phyloP scores from a whole-genome alignment of 2,888 invertebrate genomes.

The Sceliomorpha sp. region DNA sequence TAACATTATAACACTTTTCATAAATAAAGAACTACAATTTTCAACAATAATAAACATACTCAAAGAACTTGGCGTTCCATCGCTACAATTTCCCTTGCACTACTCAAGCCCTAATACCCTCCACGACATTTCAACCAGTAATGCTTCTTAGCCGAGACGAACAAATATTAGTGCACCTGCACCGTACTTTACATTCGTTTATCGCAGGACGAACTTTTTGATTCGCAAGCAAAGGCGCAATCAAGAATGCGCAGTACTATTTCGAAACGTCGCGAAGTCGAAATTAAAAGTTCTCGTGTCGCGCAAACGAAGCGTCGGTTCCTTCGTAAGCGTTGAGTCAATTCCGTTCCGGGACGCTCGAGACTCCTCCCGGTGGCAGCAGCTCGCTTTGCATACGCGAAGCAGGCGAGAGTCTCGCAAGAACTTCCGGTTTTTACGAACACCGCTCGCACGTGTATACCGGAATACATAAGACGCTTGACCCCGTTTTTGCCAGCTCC shows the following conservation, averaged over 20 bases:
- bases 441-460: slow-evolving; percentile 12
- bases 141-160: no score
- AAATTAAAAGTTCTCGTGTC: slow-evolving; percentile 40
- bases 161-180: slow-evolving; percentile 22
- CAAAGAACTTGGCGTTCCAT: no score
- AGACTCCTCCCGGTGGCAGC: slow-evolving; percentile 24
- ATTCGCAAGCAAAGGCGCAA: slow-evolving; percentile 26
- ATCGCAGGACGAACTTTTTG: slow-evolving; percentile 31
- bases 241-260: slow-evolving; percentile 35
- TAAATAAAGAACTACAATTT: no score
- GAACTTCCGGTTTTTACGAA: slow-evolving; percentile 57
- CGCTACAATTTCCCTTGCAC: no score
- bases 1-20: no score
- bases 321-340: slow-evolving; percentile 17
- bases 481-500: not conserved
- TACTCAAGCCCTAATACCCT: no score
- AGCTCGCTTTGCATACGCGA: slow-evolving; percentile 16
- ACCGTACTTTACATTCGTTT: slow-evolving; percentile 22
- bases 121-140: no score
- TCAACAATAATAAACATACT: no score
- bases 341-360: slow-evolving; percentile 21
- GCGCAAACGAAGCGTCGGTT: slow-evolving; percentile 22
- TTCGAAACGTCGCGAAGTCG: slow-evolving; percentile 23
- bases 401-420: slow-evolving; percentile 11
- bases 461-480: no score